Percentiles rank a stretch among this genome's conserved stretches.
These are phyloP conservation scores for Halcyon badia DNA, from an alignment of 2,797 vertebrate genomes.

Conservation along the genomic window DNA sequence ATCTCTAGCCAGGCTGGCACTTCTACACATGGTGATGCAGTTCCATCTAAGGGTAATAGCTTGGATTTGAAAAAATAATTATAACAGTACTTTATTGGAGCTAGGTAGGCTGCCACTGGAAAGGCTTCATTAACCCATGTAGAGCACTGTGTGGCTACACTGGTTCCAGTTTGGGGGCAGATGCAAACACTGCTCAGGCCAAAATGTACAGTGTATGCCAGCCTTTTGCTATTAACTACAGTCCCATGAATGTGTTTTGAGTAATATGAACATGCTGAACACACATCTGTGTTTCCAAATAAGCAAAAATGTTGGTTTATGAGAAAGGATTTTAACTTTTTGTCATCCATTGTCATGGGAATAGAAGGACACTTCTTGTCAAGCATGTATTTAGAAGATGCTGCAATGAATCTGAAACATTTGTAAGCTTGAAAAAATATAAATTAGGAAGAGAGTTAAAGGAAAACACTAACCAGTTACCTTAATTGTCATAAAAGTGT, in stretches of 20 bases:
- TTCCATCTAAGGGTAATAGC: neutral
- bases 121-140: neutral
- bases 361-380: neutral
- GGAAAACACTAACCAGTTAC: neutral
- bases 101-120: neutral
- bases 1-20: neutral
- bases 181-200: rapidly evolving
- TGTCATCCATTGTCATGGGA: neutral
- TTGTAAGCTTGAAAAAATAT: neutral
- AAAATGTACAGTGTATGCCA: neutral
- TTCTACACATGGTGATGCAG: neutral
- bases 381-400: neutral
- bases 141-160: neutral
- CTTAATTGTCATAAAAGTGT: neutral
- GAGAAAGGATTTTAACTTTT: neutral
- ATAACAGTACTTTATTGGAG: neutral
- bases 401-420: neutral
- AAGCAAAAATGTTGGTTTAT: neutral
- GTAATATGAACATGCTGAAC: neutral
- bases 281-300: neutral
- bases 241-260: neutral
- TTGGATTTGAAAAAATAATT: neutral
- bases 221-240: neutral
- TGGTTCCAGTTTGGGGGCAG: rapidly evolving
- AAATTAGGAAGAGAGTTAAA: neutral